Conservation (phyloP, 2,797 vertebrate genomes). For the Philypnodon macrostomus region DNA sequence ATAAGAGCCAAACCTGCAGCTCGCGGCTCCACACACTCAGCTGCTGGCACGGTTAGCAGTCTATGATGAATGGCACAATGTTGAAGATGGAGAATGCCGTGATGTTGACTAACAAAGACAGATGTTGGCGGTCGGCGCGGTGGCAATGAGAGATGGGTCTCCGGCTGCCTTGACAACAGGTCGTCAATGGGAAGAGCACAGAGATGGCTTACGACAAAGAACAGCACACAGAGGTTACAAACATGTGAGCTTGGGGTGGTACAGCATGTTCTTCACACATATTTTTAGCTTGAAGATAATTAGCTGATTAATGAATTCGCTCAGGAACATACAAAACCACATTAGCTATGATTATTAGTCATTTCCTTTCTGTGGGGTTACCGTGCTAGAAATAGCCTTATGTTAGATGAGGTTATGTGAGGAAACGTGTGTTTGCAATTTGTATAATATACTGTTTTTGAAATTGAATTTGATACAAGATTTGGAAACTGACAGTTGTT, state of each 20-base stretch:
- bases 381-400: neutral
- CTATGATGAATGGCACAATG: slow-evolving; percentile 60
- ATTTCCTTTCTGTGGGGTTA: neutral
- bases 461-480: neutral
- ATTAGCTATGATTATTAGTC: neutral
- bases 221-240: slow-evolving; percentile 53
- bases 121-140: slow-evolving; percentile 61
- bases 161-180: slow-evolving; percentile 59
- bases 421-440: neutral
- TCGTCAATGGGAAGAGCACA: slow-evolving; percentile 52
- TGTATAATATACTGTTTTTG: neutral
- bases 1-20: slow-evolving; percentile 57
- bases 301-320: slow-evolving; percentile 17
- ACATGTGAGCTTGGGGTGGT: slow-evolving; percentile 38
- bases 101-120: slow-evolving; percentile 72
- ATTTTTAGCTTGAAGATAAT: neutral
- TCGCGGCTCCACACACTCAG: slow-evolving; percentile 49
- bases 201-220: slow-evolving; percentile 60
- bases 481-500: slow-evolving; percentile 2
- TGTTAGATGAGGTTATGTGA: slow-evolving; percentile 2
- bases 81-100: slow-evolving; percentile 52
- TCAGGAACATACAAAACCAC: neutral
- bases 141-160: slow-evolving; percentile 67
- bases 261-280: slow-evolving; percentile 8
- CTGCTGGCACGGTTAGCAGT: slow-evolving; percentile 55